Conservation (phyloP, 2,797 vertebrate species). For the Peromyscus aztecus region DNA sequence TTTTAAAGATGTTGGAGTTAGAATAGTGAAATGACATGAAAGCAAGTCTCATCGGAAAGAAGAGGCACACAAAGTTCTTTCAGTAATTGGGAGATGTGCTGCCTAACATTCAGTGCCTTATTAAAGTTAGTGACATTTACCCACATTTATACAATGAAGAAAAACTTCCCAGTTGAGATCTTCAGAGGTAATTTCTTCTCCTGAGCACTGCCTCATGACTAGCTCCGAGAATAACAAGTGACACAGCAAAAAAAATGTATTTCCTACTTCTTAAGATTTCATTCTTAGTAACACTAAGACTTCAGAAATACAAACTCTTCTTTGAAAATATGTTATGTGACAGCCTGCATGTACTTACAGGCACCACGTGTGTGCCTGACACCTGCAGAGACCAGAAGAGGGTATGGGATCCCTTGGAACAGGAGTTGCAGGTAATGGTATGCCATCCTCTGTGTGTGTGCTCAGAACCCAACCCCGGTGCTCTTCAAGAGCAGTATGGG, state of each 20-base stretch:
- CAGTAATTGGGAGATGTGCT: conserved; percentile 25
- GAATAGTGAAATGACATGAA: not conserved
- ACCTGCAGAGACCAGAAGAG: not conserved
- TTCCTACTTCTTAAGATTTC: conserved; percentile 35
- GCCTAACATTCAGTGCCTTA: conserved; percentile 26
- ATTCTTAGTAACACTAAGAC: conserved; percentile 45
- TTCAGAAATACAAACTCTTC: conserved; percentile 22
- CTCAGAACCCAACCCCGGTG: not conserved
- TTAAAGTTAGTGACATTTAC: conserved; percentile 44
- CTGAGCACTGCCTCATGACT: not conserved
- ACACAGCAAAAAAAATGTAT: conserved; percentile 42
- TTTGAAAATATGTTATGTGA: not conserved
- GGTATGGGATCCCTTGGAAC: no score
- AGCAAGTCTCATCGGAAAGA: conserved; percentile 24
- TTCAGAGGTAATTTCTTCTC: not conserved
- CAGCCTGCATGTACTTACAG: not conserved
- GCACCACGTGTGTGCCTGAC: not conserved
- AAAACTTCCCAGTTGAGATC: conserved; percentile 11
- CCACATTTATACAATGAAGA: conserved; percentile 49
- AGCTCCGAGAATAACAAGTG: not conserved
- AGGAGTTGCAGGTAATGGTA: not conserved
- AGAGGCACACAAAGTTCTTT: conserved; percentile 21
- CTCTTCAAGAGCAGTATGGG: not conserved
- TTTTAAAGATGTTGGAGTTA: conserved; percentile 18
- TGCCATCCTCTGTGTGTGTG: not conserved